These are phyloP conservation scores for Arctopsyche grandis DNA, from an alignment of 1,140 invertebrate genomes.

Conservation along the genomic window DNA sequence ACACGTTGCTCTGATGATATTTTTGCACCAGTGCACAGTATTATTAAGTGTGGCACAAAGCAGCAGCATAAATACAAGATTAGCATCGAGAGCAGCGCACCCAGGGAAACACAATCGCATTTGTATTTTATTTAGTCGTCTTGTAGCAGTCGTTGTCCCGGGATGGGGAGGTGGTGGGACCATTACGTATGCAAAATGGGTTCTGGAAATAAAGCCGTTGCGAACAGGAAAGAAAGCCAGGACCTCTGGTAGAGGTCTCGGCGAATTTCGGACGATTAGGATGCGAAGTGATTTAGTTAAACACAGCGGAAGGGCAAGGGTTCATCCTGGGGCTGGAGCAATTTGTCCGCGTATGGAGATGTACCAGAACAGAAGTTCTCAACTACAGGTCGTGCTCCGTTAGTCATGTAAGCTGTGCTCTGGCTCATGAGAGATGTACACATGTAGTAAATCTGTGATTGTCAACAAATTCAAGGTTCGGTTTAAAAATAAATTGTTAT, in stretches of 20 bases:
- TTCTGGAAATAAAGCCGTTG: slow-evolving; percentile 34
- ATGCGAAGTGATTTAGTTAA: slow-evolving; percentile 37
- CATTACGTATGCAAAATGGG: slow-evolving; percentile 36
- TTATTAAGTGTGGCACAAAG: too few relatives aligned
- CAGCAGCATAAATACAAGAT: too few relatives aligned
- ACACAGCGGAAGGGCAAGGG: slow-evolving; percentile 36
- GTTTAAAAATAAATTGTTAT: too few relatives aligned
- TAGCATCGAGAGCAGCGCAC: too few relatives aligned
- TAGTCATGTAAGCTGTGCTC: background rate
- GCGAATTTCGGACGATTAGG: slow-evolving; percentile 25
- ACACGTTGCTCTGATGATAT: too few relatives aligned
- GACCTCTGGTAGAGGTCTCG: background rate
- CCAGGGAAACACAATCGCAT: too few relatives aligned
- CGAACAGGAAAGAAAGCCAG: slow-evolving; percentile 25
- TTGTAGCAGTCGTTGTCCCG: background rate
- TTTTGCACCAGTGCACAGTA: too few relatives aligned
- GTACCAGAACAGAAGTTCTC: background rate
- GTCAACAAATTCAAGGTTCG: too few relatives aligned
- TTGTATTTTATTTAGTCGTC: background rate
- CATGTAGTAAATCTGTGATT: too few relatives aligned
- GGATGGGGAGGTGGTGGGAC: too few relatives aligned
- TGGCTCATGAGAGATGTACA: too few relatives aligned
- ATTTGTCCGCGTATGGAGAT: slow-evolving; percentile 11
- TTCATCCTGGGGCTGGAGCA: slow-evolving; percentile 9
- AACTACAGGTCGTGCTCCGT: background rate